These are phyloP conservation scores for Pteromalus puparum DNA, from an alignment of 1,140 invertebrate genomes.

Conservation along the genomic window DNA sequence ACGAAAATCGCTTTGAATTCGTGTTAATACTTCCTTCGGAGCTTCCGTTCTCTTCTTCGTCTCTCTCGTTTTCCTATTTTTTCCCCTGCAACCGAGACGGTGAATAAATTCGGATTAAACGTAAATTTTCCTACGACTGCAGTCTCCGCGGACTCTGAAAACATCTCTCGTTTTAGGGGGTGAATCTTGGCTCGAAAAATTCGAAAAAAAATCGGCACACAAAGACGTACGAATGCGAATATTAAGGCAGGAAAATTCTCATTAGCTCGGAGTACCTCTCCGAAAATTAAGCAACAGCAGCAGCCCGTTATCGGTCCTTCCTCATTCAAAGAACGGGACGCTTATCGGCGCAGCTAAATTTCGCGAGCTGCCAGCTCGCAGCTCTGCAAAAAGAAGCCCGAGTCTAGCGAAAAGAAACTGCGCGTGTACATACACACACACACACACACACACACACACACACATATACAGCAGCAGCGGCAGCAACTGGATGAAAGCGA, in stretches of 20 bases:
- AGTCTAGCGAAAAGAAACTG: not conserved
- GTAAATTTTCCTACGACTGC: not conserved
- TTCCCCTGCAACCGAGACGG: not conserved
- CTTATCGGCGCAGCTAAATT: slow-evolving; percentile 16
- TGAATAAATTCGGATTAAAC: slow-evolving; percentile 35
- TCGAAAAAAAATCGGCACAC: no score
- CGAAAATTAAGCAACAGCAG: not conserved
- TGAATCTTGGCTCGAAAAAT: not conserved
- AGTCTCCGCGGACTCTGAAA: not conserved
- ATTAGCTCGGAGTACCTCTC: slow-evolving; percentile 2
- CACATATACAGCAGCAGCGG: not conserved
- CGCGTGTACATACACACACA: not conserved
- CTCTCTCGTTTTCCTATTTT: not conserved
- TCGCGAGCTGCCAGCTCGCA: not conserved
- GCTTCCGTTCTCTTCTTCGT: not conserved
- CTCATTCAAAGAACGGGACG: not conserved
- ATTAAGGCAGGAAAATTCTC: not conserved
- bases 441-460: not conserved
- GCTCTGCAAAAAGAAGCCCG: not conserved
- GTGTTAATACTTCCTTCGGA: slow-evolving; percentile 41
- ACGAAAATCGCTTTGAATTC: slow-evolving; percentile 35
- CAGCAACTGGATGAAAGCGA: slow-evolving; percentile 16
- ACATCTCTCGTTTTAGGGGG: not conserved
- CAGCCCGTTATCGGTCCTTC: not conserved
- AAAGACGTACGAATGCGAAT: not conserved